phyloP scores from a whole-genome alignment of 2,888 invertebrate species.

The Cinara cedri region DNA sequence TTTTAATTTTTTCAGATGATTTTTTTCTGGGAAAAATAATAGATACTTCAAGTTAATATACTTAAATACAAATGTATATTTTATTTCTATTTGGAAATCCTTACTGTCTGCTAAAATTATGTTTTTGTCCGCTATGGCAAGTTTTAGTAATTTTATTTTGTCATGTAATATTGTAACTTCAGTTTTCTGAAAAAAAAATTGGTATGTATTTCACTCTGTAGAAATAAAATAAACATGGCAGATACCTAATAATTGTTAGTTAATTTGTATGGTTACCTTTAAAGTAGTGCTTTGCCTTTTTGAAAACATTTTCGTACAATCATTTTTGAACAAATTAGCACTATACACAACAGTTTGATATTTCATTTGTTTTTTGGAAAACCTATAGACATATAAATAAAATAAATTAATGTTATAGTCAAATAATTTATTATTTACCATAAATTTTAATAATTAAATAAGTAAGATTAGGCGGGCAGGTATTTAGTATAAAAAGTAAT shows the following conservation, averaged over 20 bases:
- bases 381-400: slow-evolving; percentile 63
- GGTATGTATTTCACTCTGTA: too few species aligned
- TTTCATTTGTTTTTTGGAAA: slow-evolving; percentile 70
- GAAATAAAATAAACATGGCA: neutral
- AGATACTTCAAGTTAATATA: neutral
- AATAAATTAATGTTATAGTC: too few species aligned
- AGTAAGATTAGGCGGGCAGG: too few species aligned
- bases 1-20: slow-evolving; percentile 63
- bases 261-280: slow-evolving; percentile 5
- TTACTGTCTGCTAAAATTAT: slow-evolving; percentile 37
- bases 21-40: slow-evolving; percentile 61
- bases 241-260: neutral
- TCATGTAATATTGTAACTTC: slow-evolving; percentile 46
- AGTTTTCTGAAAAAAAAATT: slow-evolving; percentile 33
- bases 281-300: slow-evolving; percentile 29
- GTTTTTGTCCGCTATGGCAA: slow-evolving; percentile 41
- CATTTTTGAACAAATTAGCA: slow-evolving; percentile 42
- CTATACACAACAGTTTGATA: slow-evolving; percentile 61
- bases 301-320: slow-evolving; percentile 34
- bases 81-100: neutral
- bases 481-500: too few species aligned
- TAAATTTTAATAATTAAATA: too few species aligned
- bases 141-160: slow-evolving; percentile 18
- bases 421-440: too few species aligned
- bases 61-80: neutral